Conservation (phyloP, 2,113 vertebrate species). For the Gnathonemus longibarbis region DNA sequence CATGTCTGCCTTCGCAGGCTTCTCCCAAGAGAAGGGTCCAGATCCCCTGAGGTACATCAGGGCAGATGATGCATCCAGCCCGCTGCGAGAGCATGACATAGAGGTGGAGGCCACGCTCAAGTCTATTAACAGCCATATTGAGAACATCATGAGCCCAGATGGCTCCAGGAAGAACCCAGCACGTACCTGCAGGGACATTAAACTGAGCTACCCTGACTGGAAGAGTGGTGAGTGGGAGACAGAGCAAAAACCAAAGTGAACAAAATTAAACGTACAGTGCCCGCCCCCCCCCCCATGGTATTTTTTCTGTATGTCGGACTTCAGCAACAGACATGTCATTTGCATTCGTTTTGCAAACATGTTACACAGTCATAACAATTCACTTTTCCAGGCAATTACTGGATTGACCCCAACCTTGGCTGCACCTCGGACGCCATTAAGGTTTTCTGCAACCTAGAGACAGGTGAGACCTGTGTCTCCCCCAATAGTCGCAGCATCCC, state of each 20-base stretch:
- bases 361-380: not conserved
- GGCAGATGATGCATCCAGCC: constrained; percentile 76
- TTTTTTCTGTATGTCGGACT: not conserved
- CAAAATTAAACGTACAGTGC: not conserved
- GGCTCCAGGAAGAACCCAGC: constrained; percentile 90
- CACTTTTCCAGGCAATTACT: constrained; percentile 76
- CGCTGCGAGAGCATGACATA: constrained; percentile 76
- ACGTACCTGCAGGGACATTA: constrained; percentile 87
- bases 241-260: not conserved
- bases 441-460: constrained; percentile 97
- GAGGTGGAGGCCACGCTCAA: constrained; percentile 92
- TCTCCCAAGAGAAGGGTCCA: constrained; percentile 84
- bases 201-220: constrained; percentile 90
- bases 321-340: not conserved
- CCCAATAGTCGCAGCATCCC: constrained; percentile 78
- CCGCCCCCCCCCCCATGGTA: not conserved
- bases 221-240: constrained; percentile 76
- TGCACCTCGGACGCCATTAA: constrained; percentile 90
- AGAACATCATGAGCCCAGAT: constrained; percentile 86
- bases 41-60: constrained; percentile 95
- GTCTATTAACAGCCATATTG: constrained; percentile 90
- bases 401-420: constrained; percentile 95
- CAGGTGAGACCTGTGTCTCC: constrained; percentile 85
- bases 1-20: constrained; percentile 90
- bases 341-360: not conserved